A percentile compares a stretch with the other conserved stretches of the same genome.
These are phyloP conservation scores for Cheiracanthium punctorium DNA, from an alignment of 2,888 invertebrate species.

Conservation along the genomic window DNA sequence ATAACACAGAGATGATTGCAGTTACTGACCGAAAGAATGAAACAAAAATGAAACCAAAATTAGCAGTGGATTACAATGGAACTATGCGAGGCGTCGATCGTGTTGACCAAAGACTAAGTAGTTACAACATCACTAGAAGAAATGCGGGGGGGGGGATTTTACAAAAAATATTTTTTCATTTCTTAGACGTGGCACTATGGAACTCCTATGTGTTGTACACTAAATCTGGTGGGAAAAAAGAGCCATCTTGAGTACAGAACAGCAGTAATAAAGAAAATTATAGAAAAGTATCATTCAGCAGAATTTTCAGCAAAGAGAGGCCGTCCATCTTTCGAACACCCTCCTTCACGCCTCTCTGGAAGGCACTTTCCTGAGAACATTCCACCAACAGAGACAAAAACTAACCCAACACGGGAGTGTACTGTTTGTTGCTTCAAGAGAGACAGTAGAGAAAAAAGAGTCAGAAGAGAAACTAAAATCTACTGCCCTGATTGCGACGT, in stretches of 20 bases:
- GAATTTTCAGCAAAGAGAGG: not conserved
- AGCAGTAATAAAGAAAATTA: constrained; percentile 5
- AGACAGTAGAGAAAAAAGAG: constrained; percentile 6
- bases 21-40: not conserved
- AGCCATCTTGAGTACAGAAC: constrained; percentile 9
- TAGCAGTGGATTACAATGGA: not conserved
- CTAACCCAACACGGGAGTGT: constrained; percentile 4
- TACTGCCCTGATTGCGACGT: constrained; percentile 10
- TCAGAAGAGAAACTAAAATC: not conserved
- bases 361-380: constrained; percentile 20
- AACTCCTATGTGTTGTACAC: constrained; percentile 23
- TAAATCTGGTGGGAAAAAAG: constrained; percentile 18
- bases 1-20: constrained; percentile 24
- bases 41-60: constrained; percentile 23
- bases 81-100: constrained; percentile 13
- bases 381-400: constrained; percentile 19
- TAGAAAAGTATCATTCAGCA: not conserved
- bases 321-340: not conserved
- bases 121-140: constrained; percentile 22
- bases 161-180: not conserved
- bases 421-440: constrained; percentile 5
- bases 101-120: not conserved
- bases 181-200: constrained; percentile 37
- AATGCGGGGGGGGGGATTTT: constrained; percentile 18
- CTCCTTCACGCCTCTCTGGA: constrained; percentile 6